These are phyloP conservation scores for Aptenodytes forsteri DNA, from an alignment of 2,113 vertebrate species.

Conservation along the genomic window DNA sequence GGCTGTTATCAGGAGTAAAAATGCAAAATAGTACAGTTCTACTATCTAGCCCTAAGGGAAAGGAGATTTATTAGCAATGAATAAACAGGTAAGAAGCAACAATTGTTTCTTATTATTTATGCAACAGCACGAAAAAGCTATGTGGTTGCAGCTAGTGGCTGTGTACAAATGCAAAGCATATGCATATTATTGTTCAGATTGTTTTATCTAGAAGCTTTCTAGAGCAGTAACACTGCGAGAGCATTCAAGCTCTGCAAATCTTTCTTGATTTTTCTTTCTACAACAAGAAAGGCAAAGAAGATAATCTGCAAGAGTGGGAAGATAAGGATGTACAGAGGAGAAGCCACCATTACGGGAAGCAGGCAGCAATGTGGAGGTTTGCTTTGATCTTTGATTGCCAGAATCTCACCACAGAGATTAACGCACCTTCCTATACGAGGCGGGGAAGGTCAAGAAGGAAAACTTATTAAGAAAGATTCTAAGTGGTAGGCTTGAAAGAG, in stretches of 20 bases:
- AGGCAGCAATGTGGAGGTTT: rapidly evolving
- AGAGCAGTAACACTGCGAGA: background rate
- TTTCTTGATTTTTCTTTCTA: background rate
- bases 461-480: background rate
- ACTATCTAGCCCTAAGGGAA: background rate
- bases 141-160: background rate
- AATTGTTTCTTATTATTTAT: background rate
- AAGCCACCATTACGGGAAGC: background rate
- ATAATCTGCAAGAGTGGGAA: background rate
- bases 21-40: background rate
- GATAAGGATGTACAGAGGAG: background rate
- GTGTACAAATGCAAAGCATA: background rate
- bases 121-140: background rate
- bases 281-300: background rate
- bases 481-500: background rate
- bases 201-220: background rate
- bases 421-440: background rate
- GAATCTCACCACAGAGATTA: background rate
- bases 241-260: background rate
- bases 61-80: background rate
- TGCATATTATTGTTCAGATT: background rate
- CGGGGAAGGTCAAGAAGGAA: background rate
- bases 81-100: background rate
- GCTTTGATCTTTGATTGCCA: background rate
- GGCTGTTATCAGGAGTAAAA: background rate